Conservation (phyloP, 2,113 vertebrate species). For the Rhea americana region DNA sequence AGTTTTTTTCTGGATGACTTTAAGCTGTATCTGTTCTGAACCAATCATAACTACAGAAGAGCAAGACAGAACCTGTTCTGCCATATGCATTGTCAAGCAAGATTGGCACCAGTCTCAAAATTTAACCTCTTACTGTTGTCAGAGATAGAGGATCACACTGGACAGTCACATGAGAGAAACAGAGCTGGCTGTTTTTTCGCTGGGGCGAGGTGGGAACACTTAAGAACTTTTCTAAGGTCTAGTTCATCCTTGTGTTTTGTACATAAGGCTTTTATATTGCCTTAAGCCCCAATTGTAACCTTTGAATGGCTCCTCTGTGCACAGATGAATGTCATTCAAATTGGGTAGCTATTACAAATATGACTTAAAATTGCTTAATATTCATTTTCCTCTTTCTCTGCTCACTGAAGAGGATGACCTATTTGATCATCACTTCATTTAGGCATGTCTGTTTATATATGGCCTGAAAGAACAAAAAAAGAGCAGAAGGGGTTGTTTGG, state of each 20-base stretch:
- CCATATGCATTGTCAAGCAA: neutral
- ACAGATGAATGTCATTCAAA: neutral
- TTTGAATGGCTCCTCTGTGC: neutral
- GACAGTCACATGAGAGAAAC: neutral
- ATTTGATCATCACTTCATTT: neutral
- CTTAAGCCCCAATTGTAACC: neutral
- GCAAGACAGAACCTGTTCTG: neutral
- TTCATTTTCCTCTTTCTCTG: neutral
- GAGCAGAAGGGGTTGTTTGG: neutral
- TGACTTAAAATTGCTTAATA: neutral
- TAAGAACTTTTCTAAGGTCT: neutral
- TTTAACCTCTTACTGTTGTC: neutral
- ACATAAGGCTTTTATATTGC: neutral
- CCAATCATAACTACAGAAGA: neutral
- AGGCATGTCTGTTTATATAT: neutral
- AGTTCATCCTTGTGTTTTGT: neutral
- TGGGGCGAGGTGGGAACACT: neutral
- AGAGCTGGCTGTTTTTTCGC: neutral
- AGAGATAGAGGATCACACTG: neutral
- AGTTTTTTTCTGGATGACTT: neutral
- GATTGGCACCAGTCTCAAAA: neutral
- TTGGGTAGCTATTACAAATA: neutral
- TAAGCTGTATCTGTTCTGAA: neutral
- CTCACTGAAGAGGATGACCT: neutral
- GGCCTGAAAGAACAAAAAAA: neutral